Evolutionary conservation across 2,888 invertebrate species (phyloP).

Genomic region (Thymelicus acteon): DNA sequence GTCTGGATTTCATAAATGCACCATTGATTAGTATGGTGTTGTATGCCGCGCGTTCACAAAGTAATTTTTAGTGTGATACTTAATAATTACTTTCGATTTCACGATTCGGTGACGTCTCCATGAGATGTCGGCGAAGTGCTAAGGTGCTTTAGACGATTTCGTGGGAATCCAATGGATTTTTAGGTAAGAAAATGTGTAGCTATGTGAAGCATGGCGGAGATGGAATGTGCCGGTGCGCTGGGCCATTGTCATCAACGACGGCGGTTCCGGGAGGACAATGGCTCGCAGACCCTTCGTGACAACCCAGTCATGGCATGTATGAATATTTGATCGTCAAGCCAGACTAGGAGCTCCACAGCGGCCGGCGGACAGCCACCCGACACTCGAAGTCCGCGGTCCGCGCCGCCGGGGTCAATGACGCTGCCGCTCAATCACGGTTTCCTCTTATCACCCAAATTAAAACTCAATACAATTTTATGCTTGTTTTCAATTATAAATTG

Average conservation of each 20-base stretch:
- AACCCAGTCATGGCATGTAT: conserved; percentile 12
- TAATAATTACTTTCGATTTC: conserved; percentile 45
- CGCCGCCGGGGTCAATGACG: conserved; percentile 35
- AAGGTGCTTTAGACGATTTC: conserved; percentile 40
- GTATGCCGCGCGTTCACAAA: conserved; percentile 26
- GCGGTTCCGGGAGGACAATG: neutral
- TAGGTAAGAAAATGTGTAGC: conserved; percentile 60
- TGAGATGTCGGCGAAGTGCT: conserved; percentile 36
- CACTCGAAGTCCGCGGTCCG: neutral
- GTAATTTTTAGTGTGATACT: conserved; percentile 16
- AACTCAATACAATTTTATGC: conserved; percentile 16
- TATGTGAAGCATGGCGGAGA: conserved; percentile 48
- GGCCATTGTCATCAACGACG: neutral
- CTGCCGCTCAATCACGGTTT: conserved; percentile 35
- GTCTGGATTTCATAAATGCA: conserved; percentile 53
- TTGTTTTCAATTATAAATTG: conserved; percentile 16
- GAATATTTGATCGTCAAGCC: conserved; percentile 19
- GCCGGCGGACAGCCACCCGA: neutral
- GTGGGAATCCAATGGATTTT: conserved; percentile 63
- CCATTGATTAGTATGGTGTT: conserved; percentile 46
- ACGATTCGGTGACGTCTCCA: conserved; percentile 40
- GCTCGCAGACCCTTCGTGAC: neutral
- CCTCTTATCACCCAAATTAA: conserved; percentile 26
- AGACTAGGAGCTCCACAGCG: neutral
- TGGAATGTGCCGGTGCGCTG: conserved; percentile 55